Evolutionary conservation across 2,113 vertebrate genomes (phyloP), one percentile per base, ranked within the genome.

Genomic region (Ramphastos sulfuratus): DNA sequence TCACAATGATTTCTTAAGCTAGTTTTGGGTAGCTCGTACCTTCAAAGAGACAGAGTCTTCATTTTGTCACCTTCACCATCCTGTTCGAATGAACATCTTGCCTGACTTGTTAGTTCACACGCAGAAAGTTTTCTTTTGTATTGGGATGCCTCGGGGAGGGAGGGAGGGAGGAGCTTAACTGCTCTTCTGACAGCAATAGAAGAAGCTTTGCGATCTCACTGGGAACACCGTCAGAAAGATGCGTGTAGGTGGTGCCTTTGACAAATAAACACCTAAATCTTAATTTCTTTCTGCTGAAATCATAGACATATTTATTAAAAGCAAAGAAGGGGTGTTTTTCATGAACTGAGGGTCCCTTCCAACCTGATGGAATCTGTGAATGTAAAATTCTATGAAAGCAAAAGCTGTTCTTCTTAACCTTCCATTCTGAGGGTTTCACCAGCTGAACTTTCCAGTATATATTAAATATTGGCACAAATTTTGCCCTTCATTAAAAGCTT

Each of bases 261-360:
- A 95, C 94, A 86, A 96, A 92, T 81, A 87, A 85, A 63, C 80
- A 91, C 74, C 73, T 85, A 96, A 96, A 96, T 89, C 91, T 71
- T 61, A 92, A 56, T 95, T 95, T 94, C 77, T 74, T 93, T 87
- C 90, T 93, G 92, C 37, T 95, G 86, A 96, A 95, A 82, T 55
- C 23, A 42, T 8, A 95, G 58, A 46, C 71, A 75, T n/a, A 86
- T 80, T 97, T 91, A 95, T 94, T 94, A 95, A 96, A 93, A 82
- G 27, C 55, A 92, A 93, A 93, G 91, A 93, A 48, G 31, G 27
- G 9, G 14, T 79, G 61, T 90, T 91, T 56, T 87, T 23, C 50
- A 24, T 23, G 23, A 24, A 23, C 50, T 52, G 21, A 52, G 21
- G 6, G 50, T 52, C 23, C 21, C 50, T 52, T 23, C 50, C 50